Base-by-base conservation (phyloP, 2,113 vertebrate genomes). In the Lamprologus sp. region DNA sequence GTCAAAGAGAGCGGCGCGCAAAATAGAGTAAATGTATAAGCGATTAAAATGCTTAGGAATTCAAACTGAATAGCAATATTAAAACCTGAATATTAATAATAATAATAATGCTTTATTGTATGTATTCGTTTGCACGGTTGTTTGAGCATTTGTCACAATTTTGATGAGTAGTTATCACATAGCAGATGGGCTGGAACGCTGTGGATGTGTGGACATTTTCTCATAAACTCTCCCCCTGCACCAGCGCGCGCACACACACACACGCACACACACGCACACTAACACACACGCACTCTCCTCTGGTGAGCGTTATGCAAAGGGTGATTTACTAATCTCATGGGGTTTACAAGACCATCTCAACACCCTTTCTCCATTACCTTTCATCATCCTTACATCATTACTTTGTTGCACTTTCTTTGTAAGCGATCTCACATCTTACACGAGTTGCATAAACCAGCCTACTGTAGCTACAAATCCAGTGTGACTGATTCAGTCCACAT, bases 401-500 rank as follows among this genome's bases (percentile, higher is more conserved):
- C 53, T 83, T 51, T 60, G 58, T 81, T 7, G 26, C 19, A 65
- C 19, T 85, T 60, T 80, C 51, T 65, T 86, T 79, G 21, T 4
- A 26, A 42, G 47, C 47, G 5, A 73, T 80, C 54, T 47, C 54
- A 31, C 26, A 11, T 90, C 83, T 63, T 28, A 73, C 77, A 87
- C 15, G 77, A 83, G 33, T 73, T 33, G 4, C 79, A 35, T 55
- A 63, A 31, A 81, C 31, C 37, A 60, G 26, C 87, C 77, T 53
- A 77, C 45, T 77, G 70, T 77, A 21, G 79, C 45, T 79, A 17
- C 56, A 86, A 75, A 92, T 88, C 7, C 15, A 60, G 17, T 86
- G 56, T 82, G 88, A 93, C 89, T 83, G 85, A 90, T 93, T 92
- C 82, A 75, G 89, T 89, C 65, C 87, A 81, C 12, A 9, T 80